Conservation (phyloP, 1,140 invertebrate genomes). For the Branchinecta lindahli region DNA sequence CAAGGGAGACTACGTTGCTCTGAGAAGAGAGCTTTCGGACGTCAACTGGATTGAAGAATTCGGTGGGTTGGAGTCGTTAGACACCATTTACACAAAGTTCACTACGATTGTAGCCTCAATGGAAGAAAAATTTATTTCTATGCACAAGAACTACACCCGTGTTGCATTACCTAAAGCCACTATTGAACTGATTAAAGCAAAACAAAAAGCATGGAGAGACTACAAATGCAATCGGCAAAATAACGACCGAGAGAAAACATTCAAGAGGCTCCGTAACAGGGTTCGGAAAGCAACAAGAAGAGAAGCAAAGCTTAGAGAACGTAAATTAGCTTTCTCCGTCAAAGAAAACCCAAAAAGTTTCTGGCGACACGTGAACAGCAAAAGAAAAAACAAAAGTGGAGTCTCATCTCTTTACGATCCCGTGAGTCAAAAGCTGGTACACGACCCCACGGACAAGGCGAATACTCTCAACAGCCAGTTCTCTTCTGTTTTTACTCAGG, state of each 20-base stretch:
- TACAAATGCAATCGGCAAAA: background rate
- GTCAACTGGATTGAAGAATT: too few species aligned
- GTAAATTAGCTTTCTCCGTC: background rate
- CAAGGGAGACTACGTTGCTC: background rate
- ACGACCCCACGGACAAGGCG: too few species aligned
- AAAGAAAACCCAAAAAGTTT: background rate
- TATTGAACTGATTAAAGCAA: too few species aligned
- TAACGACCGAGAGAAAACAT: too few species aligned
- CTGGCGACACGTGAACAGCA: background rate
- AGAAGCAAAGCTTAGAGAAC: conserved; percentile 3
- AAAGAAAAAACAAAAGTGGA: background rate
- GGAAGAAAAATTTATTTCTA: background rate
- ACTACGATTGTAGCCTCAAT: too few species aligned
- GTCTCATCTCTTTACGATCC: too few species aligned
- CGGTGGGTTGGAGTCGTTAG: too few species aligned
- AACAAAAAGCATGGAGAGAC: background rate
- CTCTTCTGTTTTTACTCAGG: too few species aligned
- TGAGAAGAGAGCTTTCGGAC: background rate
- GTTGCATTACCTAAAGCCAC: too few species aligned
- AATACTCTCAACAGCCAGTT: too few species aligned
- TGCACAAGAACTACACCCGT: background rate
- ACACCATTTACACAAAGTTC: too few species aligned
- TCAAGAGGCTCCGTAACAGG: background rate
- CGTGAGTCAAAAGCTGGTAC: too few species aligned
- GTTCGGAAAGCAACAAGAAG: conserved; percentile 3